A percentile compares a stretch with the other conserved stretches of the same genome.
These are phyloP conservation scores for Dolichomitus sp. DNA, from an alignment of 2,888 invertebrate species.

Conservation along the genomic window DNA sequence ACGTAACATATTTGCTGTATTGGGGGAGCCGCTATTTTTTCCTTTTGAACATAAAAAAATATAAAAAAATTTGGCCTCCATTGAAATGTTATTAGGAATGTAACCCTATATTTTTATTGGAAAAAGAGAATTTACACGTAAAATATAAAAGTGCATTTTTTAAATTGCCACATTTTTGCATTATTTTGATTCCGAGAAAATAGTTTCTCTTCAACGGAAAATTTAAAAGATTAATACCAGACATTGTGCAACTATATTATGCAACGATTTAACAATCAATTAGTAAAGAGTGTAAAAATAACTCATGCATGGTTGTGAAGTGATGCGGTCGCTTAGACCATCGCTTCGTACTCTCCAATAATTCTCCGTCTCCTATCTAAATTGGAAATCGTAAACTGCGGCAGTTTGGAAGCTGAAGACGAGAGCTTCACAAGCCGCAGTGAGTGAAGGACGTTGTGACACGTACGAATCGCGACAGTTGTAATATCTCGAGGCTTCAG, in stretches of 20 bases:
- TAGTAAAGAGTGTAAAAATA: constrained; percentile 10
- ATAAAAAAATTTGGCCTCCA: too few species aligned
- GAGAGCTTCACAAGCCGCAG: not conserved
- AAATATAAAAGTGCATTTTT: too few species aligned
- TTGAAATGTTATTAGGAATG: too few species aligned
- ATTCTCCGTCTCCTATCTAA: constrained; percentile 50
- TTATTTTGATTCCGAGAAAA: too few species aligned
- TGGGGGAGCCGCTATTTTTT: too few species aligned
- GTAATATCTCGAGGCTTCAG: constrained; percentile 1
- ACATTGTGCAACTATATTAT: not conserved
- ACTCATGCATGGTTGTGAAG: not conserved
- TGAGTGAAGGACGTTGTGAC: constrained; percentile 9
- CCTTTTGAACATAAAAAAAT: too few species aligned
- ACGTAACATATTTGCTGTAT: too few species aligned
- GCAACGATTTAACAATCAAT: not conserved
- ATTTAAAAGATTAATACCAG: too few species aligned
- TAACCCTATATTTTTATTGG: too few species aligned
- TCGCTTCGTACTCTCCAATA: constrained; percentile 34
- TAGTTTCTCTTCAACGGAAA: too few species aligned
- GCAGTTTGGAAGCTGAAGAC: not conserved
- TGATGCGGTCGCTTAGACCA: not conserved
- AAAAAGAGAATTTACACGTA: too few species aligned
- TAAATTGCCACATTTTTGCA: too few species aligned
- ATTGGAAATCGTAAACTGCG: constrained; percentile 59
- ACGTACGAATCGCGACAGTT: not conserved